Evolutionary conservation across 2,888 invertebrate species (phyloP).

Genomic region (Tachystola acroxantha): DNA sequence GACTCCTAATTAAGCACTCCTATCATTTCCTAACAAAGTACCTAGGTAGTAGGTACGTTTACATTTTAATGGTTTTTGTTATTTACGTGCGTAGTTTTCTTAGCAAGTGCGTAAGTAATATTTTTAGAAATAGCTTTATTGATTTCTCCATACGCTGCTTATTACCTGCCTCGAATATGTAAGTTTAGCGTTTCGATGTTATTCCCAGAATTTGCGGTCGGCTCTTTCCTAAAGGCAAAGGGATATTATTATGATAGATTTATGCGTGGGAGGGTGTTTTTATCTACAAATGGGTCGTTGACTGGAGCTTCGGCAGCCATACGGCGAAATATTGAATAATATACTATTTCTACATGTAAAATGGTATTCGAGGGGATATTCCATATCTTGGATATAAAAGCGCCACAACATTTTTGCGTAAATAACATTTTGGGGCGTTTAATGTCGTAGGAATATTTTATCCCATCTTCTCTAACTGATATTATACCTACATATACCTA

Average conservation of each 20-base stretch:
- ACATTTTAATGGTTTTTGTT: background rate
- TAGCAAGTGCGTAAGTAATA: background rate
- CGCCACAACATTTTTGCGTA: no score
- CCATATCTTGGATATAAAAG: background rate
- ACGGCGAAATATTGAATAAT: slow-evolving; percentile 28
- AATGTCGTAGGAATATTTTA: no score
- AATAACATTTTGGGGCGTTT: no score
- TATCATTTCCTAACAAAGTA: no score
- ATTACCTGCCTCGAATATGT: slow-evolving; percentile 1
- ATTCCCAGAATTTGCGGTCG: slow-evolving; percentile 1
- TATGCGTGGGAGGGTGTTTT: slow-evolving; percentile 34
- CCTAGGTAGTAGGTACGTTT: no score
- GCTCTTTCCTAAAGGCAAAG: slow-evolving; percentile 7
- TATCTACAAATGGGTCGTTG: slow-evolving; percentile 42
- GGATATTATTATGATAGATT: slow-evolving; percentile 25
- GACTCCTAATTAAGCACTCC: no score
- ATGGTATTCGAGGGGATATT: background rate
- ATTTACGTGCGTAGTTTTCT: background rate
- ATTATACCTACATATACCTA: no score
- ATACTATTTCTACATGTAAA: background rate
- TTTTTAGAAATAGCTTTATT: slow-evolving; percentile 7
- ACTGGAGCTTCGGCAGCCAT: slow-evolving; percentile 1
- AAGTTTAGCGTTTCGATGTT: background rate
- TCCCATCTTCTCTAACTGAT: no score
- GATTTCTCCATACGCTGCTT: slow-evolving; percentile 5